These are phyloP conservation scores for Megastigmus dorsalis DNA, from an alignment of 2,888 invertebrate genomes.

Conservation along the genomic window DNA sequence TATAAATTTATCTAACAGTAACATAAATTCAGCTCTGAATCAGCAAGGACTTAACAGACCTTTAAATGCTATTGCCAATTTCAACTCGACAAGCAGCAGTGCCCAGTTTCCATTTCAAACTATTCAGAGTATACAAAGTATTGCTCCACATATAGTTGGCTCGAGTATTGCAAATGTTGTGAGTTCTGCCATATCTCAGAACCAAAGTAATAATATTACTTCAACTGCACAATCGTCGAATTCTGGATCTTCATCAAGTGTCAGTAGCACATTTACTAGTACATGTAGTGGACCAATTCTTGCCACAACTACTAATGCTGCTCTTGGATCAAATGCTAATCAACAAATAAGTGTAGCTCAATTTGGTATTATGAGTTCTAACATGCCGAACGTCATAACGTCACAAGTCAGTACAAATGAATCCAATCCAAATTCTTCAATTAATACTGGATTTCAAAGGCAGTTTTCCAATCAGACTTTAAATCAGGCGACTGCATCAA, in stretches of 20 bases:
- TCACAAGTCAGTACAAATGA: conserved; percentile 59
- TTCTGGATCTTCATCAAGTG: conserved; percentile 63
- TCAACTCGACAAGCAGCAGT: conserved; percentile 65
- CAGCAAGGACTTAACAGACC: conserved; percentile 65
- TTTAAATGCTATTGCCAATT: conserved; percentile 64
- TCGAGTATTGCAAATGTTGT: conserved; percentile 69
- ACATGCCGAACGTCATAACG: conserved; percentile 66
- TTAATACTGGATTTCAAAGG: conserved; percentile 65
- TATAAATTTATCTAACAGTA: conserved; percentile 62
- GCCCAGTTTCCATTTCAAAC: conserved; percentile 72
- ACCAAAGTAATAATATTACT: conserved; percentile 60
- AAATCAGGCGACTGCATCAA: conserved; percentile 36
- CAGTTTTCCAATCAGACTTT: conserved; percentile 64
- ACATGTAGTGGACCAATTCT: conserved; percentile 67
- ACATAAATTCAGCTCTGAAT: conserved; percentile 66
- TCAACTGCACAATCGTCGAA: conserved; percentile 66
- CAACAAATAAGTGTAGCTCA: conserved; percentile 67
- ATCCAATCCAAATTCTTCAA: conserved; percentile 61
- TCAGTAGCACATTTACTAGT: conserved; percentile 68
- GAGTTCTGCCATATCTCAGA: conserved; percentile 64
- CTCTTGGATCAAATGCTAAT: conserved; percentile 65
- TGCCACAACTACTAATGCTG: conserved; percentile 66
- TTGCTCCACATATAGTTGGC: conserved; percentile 72
- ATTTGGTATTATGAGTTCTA: conserved; percentile 70
- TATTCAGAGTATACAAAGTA: conserved; percentile 72